Evolutionary conservation across 2,797 vertebrate genomes (phyloP), one percentile per base, ranked within the genome.

Genomic region (Anableps anableps): DNA sequence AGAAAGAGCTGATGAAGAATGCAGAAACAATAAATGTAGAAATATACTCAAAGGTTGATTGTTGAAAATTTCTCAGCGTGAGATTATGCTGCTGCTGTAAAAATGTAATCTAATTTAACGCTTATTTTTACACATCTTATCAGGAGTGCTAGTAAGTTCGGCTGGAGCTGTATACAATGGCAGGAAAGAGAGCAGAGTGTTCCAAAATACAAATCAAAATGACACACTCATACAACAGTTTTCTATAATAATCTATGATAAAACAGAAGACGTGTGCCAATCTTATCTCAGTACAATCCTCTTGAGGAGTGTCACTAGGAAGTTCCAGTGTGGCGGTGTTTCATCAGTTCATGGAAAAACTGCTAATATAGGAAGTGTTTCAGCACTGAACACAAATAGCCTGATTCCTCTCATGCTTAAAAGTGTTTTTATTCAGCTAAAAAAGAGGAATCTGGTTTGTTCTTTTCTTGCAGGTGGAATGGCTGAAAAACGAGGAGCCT

Each of bases 401-500:
- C 41, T 31, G 55, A 16, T 19, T 66, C 43, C 26, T 38, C 66
- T 4, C 3, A 31, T 70, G 13, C 5, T 81, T n/a, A n/a, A 60
- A n/a, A 55, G 68, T 11, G 23, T 64, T 13, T 45, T 13, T 31
- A 10, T 50, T 14, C 29, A 41, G 74, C 48, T 14, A 29, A 50
- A 38, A 29, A 80, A 21, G 70, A 84, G 51, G 4, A 73, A 5
- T 2, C 55, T 13, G 16, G 23, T 21, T 17, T 34, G 0, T 47
- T 84, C 3, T 79, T 3, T 11, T 77, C 62, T 66, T 88, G n/a
- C 78, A 99, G 98, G 98, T 99, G 91, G 97, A 99, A 81, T 99
- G 98, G 98, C 95, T 99, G 34, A 99, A 98, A 94, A 99, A 99
- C 0, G 98, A 99, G 77, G 98, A 99, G 85, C 92, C 95, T 19